Base-by-base conservation (phyloP, 2,113 vertebrate species). In the Kobus ellipsiprymnus region DNA sequence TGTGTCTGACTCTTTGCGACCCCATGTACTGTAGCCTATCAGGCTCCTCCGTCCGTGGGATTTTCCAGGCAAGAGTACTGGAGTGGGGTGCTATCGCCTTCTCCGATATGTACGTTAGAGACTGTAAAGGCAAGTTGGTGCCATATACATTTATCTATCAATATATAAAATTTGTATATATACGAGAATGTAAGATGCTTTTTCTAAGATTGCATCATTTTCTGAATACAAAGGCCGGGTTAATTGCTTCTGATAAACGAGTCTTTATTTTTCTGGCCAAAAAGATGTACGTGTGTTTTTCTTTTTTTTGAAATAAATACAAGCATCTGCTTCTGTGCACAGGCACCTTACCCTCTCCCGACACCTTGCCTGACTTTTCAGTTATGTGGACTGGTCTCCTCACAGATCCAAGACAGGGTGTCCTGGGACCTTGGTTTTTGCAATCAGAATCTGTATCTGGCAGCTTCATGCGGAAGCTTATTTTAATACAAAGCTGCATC, bases 181-280 rank as follows among this genome's bases (percentile, higher is more conserved):
- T 11, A 44, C 77, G 90, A 71, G 48, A 81, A 84, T 48, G 10
- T 80, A 77, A 52, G 40, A 81, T 80, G 11, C 30, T 82, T 94
- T 89, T 94, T n/a, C 16, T 57, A 86, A 82, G 96, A 12, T 88
- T 87, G 12, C 13, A 50, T 44, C 67, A 59, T 90, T 87, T 96
- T 91, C 83, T 93, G 67, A 96, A 93, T 59, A 77, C 44, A 67
- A 91, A 94, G 27, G 1, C 13, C 27, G 6, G 10, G 27, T 64
- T 36, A 71, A 52, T 60, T 44, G 19, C 54, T 91, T 89, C 40
- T 89, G 16, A 59, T 33, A 48, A 6, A 80, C 0, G 6, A 30
- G 52, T 94, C 21, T 93, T 27, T 92, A 71, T 71, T 44, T 62
- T 55, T 64, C 21, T 44, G 13, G 62, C 36, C 40, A 81, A 33